Evolutionary conservation across 2,797 vertebrate genomes (phyloP), one percentile per base, ranked within the genome.

Genomic region (Sebastes oblongus): DNA sequence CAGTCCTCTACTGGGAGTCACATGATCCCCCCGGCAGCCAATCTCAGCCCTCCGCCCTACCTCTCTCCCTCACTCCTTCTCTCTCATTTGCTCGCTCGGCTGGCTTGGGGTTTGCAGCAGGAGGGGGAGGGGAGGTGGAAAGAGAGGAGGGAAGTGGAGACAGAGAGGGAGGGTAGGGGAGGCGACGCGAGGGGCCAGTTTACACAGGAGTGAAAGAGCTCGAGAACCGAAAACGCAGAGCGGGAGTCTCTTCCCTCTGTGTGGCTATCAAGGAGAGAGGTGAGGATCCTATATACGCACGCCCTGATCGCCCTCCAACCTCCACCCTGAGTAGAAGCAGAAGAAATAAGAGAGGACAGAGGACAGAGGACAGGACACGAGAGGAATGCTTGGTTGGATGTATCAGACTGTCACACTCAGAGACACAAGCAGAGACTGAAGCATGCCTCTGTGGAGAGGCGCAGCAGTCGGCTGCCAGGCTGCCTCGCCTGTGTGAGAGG

Each of bases 81-180:
- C 89, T 88, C 88, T 74, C 72, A 93, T 93, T 93, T 29, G 90
- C 75, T 72, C 34, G n/a, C 30, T 60, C 8, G 66, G 60, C 74
- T 86, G 78, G 66, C 42, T 65, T 56, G 6, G 65, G 83, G 2
- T 39, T 86, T 91, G 88, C 87, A 86, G 87, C 87, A 80, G 90
- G 83, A 86, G 89, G 88, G 90, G 90, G 91, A 88, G 89, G 91
- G 91, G 88, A 89, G 86, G 52, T 85, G 86, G 88, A 88, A 84
- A 80, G 84, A 83, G 85, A 83, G 88, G 85, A 87, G 91, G 88
- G 83, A 86, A 84, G 87, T 66, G 65, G 89, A 82, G 75, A 76
- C 46, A 74, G 88, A 27, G 77, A 70, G 62, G 70, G 78, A 71
- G 75, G 76, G 88, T 66, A 79, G 75, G 84, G 39, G 84, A 82